Evolutionary conservation across 2,888 invertebrate genomes (phyloP).

Genomic region (Carabus problematicus): DNA sequence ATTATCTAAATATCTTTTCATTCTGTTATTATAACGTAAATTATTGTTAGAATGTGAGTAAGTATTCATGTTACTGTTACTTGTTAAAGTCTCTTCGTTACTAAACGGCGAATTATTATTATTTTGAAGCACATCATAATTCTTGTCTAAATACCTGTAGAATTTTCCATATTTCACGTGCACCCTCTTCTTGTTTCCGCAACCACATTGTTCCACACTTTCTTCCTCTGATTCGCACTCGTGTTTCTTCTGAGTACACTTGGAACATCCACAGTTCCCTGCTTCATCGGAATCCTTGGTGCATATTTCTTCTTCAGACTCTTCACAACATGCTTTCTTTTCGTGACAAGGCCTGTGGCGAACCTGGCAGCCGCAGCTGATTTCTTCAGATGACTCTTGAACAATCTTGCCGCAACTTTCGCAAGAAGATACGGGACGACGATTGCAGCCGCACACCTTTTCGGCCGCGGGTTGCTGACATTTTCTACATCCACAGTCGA

Average conservation of each 20-base stretch:
- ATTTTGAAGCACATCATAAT: too few species aligned
- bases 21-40: too few species aligned
- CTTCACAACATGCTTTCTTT: background rate
- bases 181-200: background rate
- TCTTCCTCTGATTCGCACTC: background rate
- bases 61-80: too few species aligned
- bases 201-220: background rate
- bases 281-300: conserved; percentile 3
- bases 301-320: conserved; percentile 7
- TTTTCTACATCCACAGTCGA: background rate
- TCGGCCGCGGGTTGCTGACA: background rate
- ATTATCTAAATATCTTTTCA: too few species aligned
- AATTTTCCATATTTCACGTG: too few species aligned
- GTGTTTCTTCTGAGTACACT: background rate
- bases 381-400: conserved; percentile 17
- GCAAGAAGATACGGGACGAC: background rate
- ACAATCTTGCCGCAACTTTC: background rate
- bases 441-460: background rate
- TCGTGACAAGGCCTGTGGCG: background rate
- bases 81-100: too few species aligned
- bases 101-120: too few species aligned
- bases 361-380: background rate
- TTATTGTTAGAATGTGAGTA: too few species aligned
- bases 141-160: too few species aligned
- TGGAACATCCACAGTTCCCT: background rate